These are phyloP conservation scores for Netelia melanura DNA, from an alignment of 2,888 invertebrate species.

Conservation along the genomic window DNA sequence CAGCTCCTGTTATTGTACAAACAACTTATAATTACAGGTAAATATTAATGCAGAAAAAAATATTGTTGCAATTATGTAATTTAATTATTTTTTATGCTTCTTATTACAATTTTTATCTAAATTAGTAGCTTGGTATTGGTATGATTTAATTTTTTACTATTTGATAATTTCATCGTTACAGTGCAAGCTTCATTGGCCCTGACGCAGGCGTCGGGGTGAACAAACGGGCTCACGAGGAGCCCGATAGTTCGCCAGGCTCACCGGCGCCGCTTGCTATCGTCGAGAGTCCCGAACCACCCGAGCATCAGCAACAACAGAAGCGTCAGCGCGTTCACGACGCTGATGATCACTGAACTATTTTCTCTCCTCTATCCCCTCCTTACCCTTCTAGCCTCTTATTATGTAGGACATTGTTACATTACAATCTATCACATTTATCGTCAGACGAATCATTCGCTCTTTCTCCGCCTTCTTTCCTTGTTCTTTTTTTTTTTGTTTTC, in stretches of 20 bases:
- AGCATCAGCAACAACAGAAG: constrained; percentile 77
- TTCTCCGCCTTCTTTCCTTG: constrained; percentile 70
- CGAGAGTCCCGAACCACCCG: constrained; percentile 83
- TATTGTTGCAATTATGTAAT: too few species aligned
- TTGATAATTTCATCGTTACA: constrained; percentile 64
- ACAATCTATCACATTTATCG: constrained; percentile 77
- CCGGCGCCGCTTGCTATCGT: constrained; percentile 83
- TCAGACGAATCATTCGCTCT: constrained; percentile 77
- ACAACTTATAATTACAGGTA: constrained; percentile 87
- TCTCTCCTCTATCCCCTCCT: constrained; percentile 33
- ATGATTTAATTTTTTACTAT: background rate
- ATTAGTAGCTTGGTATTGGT: background rate
- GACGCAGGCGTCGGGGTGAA: constrained; percentile 82
- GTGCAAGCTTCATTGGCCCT: constrained; percentile 83
- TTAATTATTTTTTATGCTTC: too few species aligned
- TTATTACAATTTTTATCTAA: too few species aligned
- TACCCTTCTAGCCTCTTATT: constrained; percentile 73
- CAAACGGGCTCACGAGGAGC: constrained; percentile 82
- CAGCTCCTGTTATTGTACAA: constrained; percentile 88
- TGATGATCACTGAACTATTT: constrained; percentile 83
- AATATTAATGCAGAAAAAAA: constrained; percentile 47
- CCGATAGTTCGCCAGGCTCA: constrained; percentile 83
- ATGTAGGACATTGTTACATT: constrained; percentile 82
- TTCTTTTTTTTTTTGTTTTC: constrained; percentile 6
- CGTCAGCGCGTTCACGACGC: constrained; percentile 83